Evolutionary conservation across 2,113 vertebrate genomes (phyloP).

Genomic region (Zingel zingel): DNA sequence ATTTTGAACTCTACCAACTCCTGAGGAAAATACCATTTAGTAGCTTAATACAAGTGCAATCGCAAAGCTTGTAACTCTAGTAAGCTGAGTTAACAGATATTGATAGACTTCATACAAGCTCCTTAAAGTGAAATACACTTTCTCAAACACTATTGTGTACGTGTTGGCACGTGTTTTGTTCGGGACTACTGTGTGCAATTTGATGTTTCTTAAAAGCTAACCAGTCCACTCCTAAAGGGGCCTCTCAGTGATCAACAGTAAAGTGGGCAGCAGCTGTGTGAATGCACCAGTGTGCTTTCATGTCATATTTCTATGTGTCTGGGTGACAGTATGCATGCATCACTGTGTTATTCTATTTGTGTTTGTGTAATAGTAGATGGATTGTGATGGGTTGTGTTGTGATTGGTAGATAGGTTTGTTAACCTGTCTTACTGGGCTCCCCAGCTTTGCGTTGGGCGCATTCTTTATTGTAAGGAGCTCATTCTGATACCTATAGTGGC

Average conservation of each 20-base stretch:
- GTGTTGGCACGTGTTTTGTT: neutral
- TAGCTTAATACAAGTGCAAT: neutral
- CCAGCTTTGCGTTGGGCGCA: conserved; percentile 60
- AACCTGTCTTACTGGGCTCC: conserved; percentile 43
- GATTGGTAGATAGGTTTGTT: conserved; percentile 59
- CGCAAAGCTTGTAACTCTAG: neutral
- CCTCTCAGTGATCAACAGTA: conserved; percentile 35
- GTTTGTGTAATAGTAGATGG: conserved; percentile 67
- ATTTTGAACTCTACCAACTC: neutral
- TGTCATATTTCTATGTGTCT: conserved; percentile 57
- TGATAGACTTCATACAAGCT: neutral
- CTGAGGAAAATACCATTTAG: neutral
- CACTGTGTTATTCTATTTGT: conserved; percentile 61
- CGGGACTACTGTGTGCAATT: neutral
- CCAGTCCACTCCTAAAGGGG: conserved; percentile 4
- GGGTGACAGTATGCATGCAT: conserved; percentile 32
- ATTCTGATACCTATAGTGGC: conserved; percentile 71
- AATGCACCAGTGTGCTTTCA: conserved; percentile 47
- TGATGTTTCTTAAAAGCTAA: conserved; percentile 4
- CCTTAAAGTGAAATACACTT: neutral
- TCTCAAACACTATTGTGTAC: neutral
- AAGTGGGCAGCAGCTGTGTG: conserved; percentile 47
- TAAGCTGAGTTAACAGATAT: neutral
- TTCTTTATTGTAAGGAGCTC: conserved; percentile 71
- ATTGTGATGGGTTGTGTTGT: conserved; percentile 57